Evolutionary conservation across 2,888 invertebrate genomes (phyloP), one percentile per base, ranked within the genome.

Genomic region (Melinaea marsaeus): DNA sequence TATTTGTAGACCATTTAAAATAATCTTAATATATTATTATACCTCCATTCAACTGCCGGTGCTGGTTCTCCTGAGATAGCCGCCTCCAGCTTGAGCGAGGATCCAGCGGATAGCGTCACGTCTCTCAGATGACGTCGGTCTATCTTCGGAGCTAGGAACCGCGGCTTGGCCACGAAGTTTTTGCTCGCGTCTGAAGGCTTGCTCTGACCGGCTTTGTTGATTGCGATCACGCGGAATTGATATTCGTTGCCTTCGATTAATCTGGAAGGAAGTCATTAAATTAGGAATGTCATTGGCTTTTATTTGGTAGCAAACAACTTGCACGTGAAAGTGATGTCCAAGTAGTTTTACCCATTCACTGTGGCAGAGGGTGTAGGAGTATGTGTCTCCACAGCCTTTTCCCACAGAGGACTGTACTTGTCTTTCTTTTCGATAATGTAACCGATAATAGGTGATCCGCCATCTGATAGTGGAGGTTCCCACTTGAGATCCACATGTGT

Each of bases 201-300:
- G 75, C 98, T 97, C 79, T 94, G 95, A 0, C 99, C 99, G 9
- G 97, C 98, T 83, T 97, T 97, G 89, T 99, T 99, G 61, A 98
- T 92, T 7, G 99, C 99, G 71, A 97, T 94, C 42, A 99, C 95
- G 42, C 99, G 94, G 94, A 99, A 99, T 85, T 98, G 98, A 84
- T 98, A 98, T 80, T 98, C 98, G 81, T 97, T 97, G 72, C 98
- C 98, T 92, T 98, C 98, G 76, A 96, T 95, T 57, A 99, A 87
- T 54, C 91, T 91, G 80, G 3, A 63, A 9, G 9, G 11, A 9
- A 9, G 7, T 42, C 7, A 42, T 9, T 42, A 42, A 42, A 42
- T 42, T 42, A 42, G 42, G 0, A 42, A 42, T 42, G 7, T 6
- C 37, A 37, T 37, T 37, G 37, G 7, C 37, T 37, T 37, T 37